These are phyloP conservation scores for Sinocyclocheilus grahami DNA, from an alignment of 2,113 vertebrate species.

Conservation along the genomic window DNA sequence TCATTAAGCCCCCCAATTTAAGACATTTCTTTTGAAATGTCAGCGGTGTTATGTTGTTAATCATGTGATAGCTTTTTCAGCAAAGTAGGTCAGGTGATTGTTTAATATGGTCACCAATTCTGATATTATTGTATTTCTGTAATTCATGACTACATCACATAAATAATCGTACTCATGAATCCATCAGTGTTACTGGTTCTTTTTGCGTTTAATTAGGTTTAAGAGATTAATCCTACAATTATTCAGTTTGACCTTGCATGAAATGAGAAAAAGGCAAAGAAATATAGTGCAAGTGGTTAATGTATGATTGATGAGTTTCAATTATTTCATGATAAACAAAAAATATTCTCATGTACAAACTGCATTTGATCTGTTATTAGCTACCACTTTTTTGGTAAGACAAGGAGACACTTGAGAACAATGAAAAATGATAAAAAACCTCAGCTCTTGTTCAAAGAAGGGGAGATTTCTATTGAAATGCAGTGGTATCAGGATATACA, in stretches of 20 bases:
- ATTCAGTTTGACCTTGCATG: neutral
- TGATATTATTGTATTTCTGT: neutral
- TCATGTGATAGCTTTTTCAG: neutral
- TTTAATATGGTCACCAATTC: neutral
- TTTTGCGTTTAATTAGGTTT: neutral
- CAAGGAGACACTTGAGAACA: neutral
- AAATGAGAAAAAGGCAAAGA: neutral
- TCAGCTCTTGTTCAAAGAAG: neutral
- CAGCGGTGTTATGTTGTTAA: neutral
- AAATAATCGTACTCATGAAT: constrained; percentile 3
- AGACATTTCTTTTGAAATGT: neutral
- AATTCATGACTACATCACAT: neutral
- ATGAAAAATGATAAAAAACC: neutral
- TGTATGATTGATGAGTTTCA: neutral
- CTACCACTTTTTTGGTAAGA: neutral
- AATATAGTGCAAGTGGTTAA: neutral
- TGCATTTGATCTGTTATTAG: neutral
- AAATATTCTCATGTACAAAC: neutral
- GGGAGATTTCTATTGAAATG: neutral
- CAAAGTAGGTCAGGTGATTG: neutral
- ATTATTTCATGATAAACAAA: neutral
- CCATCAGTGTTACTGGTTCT: neutral
- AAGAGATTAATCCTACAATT: neutral
- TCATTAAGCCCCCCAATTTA: neutral
- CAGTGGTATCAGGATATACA: neutral